These are phyloP conservation scores for Calidris pygmaea DNA, from an alignment of 2,113 vertebrate species.

Conservation along the genomic window DNA sequence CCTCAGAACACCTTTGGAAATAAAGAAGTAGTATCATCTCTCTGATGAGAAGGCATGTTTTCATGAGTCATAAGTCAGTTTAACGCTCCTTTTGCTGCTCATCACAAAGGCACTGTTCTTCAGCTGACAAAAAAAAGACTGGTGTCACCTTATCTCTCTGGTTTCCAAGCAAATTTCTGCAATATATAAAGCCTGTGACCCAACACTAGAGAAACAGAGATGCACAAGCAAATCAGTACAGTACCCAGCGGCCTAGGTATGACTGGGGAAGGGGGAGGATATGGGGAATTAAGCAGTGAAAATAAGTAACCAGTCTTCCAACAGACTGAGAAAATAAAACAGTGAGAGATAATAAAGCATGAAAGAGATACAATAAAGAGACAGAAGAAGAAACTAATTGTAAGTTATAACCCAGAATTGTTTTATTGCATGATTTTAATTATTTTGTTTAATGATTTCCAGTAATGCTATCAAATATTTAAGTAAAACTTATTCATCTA, in stretches of 20 bases:
- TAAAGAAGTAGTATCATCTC: background rate
- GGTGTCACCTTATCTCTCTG: background rate
- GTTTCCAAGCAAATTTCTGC: background rate
- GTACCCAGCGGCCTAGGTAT: background rate
- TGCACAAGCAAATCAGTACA: background rate
- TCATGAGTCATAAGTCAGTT: background rate
- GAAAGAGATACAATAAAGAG: background rate
- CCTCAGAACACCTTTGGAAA: background rate
- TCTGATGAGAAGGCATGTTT: background rate
- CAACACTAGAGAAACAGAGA: background rate
- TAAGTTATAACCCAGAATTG: background rate
- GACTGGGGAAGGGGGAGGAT: background rate
- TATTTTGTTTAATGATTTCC: background rate
- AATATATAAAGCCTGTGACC: background rate
- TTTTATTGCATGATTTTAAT: background rate
- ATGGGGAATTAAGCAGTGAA: background rate
- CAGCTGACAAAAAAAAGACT: background rate
- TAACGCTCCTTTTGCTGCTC: background rate
- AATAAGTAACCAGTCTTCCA: background rate
- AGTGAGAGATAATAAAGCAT: background rate
- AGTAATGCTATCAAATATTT: background rate
- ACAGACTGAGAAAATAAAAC: background rate
- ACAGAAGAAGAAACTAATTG: background rate
- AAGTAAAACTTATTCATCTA: background rate
- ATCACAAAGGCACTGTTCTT: background rate